Evolutionary conservation across 2,888 invertebrate species (phyloP).

Genomic region (Patella depressa): DNA sequence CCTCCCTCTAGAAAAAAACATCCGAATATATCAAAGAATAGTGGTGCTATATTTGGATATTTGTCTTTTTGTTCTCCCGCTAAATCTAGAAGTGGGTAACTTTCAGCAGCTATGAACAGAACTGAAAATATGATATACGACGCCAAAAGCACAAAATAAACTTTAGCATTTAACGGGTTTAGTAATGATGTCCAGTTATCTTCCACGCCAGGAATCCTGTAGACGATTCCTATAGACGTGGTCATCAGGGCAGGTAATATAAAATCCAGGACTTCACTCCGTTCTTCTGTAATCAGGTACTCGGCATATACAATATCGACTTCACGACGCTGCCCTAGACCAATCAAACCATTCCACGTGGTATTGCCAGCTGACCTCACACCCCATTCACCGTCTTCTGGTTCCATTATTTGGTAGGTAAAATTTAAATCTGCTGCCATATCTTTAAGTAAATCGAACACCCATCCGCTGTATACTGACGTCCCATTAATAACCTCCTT

Average conservation of each 20-base stretch:
- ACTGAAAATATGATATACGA: constrained; percentile 6
- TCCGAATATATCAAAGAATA: constrained; percentile 9
- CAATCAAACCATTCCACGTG: not conserved
- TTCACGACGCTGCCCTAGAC: not conserved
- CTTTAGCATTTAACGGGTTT: constrained; percentile 8
- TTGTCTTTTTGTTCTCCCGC: not conserved
- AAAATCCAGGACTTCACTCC: constrained; percentile 18
- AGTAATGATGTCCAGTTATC: not conserved
- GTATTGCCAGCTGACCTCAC: not conserved
- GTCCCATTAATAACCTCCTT: not conserved
- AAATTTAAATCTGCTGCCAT: constrained; percentile 14
- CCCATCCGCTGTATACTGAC: constrained; percentile 16
- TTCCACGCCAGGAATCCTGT: constrained; percentile 6
- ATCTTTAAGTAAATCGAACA: not conserved
- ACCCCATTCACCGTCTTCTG: constrained; percentile 21
- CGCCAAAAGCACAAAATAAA: not conserved
- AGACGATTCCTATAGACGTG: constrained; percentile 10
- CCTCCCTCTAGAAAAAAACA: not conserved
- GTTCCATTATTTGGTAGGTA: constrained; percentile 16
- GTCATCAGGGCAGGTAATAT: constrained; percentile 15
- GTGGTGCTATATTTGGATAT: not conserved
- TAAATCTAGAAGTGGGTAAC: not conserved
- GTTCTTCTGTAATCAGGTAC: not conserved
- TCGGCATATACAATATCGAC: constrained; percentile 18
- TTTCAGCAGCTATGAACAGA: constrained; percentile 6